Percentiles rank a stretch among this genome's conserved stretches.
These are phyloP conservation scores for Anoplophora glabripennis DNA, from an alignment of 1,140 invertebrate genomes.

Conservation along the genomic window DNA sequence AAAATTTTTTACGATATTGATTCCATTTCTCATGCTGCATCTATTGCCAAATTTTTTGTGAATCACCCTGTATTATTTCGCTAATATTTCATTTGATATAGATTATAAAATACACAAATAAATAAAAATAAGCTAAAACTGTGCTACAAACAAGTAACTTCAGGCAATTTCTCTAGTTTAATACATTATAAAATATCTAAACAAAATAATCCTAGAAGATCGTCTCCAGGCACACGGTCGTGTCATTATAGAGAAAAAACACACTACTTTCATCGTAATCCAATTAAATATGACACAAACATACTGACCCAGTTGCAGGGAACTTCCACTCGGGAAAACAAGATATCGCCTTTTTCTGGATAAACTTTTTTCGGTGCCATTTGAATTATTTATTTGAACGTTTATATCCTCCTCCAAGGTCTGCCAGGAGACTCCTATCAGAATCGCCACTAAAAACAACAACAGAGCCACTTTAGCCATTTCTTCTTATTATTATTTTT, in stretches of 20 bases:
- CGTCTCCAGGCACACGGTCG: neutral
- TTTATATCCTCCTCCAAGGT: constrained; percentile 26
- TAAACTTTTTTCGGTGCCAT: constrained; percentile 38
- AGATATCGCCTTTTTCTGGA: constrained; percentile 69
- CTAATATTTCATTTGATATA: no score
- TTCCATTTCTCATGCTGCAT: no score
- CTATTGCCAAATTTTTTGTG: no score
- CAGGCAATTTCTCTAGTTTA: no score
- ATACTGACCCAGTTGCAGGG: constrained; percentile 58
- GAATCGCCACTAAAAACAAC: constrained; percentile 9
- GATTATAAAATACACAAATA: no score
- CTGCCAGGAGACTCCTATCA: constrained; percentile 16
- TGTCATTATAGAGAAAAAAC: neutral
- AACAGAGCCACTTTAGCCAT: constrained; percentile 1
- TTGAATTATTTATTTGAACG: constrained; percentile 16
- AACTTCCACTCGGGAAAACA: constrained; percentile 68
- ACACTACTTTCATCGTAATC: neutral
- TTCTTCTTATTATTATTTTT: no score
- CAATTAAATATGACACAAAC: constrained; percentile 9
- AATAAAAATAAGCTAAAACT: no score
- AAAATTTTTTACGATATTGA: no score
- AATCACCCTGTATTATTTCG: no score
- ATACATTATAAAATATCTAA: no score
- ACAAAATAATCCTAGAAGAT: neutral
- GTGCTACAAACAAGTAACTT: no score